These are phyloP conservation scores for Danionella dracula DNA, from an alignment of 2,797 vertebrate species.

Conservation along the genomic window DNA sequence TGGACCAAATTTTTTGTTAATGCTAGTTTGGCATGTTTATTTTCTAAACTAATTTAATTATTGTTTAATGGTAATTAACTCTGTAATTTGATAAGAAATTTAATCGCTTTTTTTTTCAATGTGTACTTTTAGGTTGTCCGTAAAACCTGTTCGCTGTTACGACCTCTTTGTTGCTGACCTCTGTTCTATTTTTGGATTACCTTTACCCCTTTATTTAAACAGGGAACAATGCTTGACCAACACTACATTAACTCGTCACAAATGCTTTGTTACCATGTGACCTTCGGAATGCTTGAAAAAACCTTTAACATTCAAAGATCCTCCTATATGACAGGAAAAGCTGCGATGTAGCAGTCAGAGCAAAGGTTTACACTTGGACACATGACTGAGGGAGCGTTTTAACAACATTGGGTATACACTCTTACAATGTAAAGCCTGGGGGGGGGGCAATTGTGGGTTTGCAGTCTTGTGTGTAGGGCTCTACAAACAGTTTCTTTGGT, in stretches of 20 bases:
- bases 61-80: too few species aligned
- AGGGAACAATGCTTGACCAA: slow-evolving; percentile 60
- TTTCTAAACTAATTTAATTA: too few species aligned
- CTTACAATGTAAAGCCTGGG: slow-evolving; percentile 2
- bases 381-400: slow-evolving; percentile 24
- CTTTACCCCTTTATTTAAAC: background rate
- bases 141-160: too few species aligned
- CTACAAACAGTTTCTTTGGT: slow-evolving; percentile 8
- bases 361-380: slow-evolving; percentile 25
- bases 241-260: slow-evolving; percentile 14
- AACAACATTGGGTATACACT: slow-evolving; percentile 24
- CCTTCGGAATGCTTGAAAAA: slow-evolving; percentile 13
- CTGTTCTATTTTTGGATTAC: slow-evolving; percentile 1
- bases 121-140: too few species aligned
- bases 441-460: too few species aligned
- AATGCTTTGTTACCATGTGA: slow-evolving; percentile 19
- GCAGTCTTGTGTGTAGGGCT: too few species aligned
- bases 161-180: too few species aligned
- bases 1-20: too few species aligned
- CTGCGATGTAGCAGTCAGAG: background rate
- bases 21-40: too few species aligned
- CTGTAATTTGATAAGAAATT: too few species aligned
- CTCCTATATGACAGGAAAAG: background rate
- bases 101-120: too few species aligned
- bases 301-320: slow-evolving; percentile 18